A percentile compares a stretch with the other conserved stretches of the same genome.
These are phyloP conservation scores for Tyto alba DNA, from an alignment of 2,113 vertebrate species.

Conservation along the genomic window DNA sequence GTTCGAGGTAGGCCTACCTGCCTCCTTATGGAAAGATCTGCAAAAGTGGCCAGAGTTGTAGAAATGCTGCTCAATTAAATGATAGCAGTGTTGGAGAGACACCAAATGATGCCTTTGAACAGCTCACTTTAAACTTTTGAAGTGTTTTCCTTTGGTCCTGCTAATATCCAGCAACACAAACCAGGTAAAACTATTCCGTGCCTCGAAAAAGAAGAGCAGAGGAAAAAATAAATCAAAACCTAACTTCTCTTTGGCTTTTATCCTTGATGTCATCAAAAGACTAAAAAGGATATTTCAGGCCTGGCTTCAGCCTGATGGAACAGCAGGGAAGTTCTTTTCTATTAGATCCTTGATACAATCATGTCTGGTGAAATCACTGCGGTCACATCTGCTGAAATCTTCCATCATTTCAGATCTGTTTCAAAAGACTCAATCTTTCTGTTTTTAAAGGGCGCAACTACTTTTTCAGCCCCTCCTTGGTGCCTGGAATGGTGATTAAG, in stretches of 20 bases:
- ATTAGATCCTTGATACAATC: constrained; percentile 52
- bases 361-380: constrained; percentile 47
- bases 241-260: constrained; percentile 54
- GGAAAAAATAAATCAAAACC: constrained; percentile 51
- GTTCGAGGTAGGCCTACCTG: not conserved
- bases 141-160: constrained; percentile 31
- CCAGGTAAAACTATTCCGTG: constrained; percentile 13
- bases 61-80: not conserved
- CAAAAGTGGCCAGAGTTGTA: not conserved
- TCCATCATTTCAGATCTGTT: constrained; percentile 55
- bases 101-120: not conserved
- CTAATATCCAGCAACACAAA: constrained; percentile 19
- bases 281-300: constrained; percentile 52
- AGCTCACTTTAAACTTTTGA: not conserved
- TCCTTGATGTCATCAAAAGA: constrained; percentile 57
- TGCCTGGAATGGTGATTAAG: not conserved
- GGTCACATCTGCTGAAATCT: constrained; percentile 60
- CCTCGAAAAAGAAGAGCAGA: not conserved
- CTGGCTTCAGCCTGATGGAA: constrained; percentile 41
- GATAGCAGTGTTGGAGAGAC: not conserved
- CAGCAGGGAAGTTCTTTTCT: constrained; percentile 66
- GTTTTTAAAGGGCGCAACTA: constrained; percentile 16
- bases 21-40: not conserved
- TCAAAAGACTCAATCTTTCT: constrained; percentile 50
- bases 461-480: not conserved